These are phyloP conservation scores for Pyrgus malvae DNA, from an alignment of 2,888 invertebrate species.

Conservation along the genomic window DNA sequence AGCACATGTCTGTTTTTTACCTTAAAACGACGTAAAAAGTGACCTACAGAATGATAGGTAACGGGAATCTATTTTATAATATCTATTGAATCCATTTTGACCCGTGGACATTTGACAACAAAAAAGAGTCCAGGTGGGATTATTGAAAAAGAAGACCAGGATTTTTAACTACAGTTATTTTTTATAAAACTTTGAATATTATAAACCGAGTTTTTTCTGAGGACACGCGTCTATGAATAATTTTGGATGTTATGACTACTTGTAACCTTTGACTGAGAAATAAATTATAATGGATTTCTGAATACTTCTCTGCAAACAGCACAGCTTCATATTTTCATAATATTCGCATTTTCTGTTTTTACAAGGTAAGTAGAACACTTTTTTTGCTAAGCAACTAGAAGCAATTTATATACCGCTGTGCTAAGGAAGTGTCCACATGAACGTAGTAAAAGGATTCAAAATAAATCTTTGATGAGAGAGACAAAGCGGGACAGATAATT, in stretches of 20 bases:
- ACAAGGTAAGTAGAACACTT: slow-evolving; percentile 8
- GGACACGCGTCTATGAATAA: slow-evolving; percentile 3
- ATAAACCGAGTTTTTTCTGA: slow-evolving; percentile 3
- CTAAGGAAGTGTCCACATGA: slow-evolving; percentile 47
- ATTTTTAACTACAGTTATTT: slow-evolving; percentile 21
- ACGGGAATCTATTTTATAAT: slow-evolving; percentile 67
- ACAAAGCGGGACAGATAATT: too few relatives aligned
- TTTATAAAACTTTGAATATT: slow-evolving; percentile 18
- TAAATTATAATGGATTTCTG: too few relatives aligned
- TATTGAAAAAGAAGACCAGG: slow-evolving; percentile 48
- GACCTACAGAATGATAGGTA: slow-evolving; percentile 69
- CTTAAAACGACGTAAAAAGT: slow-evolving; percentile 61
- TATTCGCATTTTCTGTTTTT: slow-evolving; percentile 15
- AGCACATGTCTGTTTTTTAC: slow-evolving; percentile 75
- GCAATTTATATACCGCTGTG: slow-evolving; percentile 70
- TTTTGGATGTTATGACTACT: background rate
- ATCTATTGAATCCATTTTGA: slow-evolving; percentile 72
- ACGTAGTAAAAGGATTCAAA: background rate
- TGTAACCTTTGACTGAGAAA: too few relatives aligned
- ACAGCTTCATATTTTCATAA: background rate
- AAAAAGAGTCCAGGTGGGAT: slow-evolving; percentile 72
- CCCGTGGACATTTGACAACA: slow-evolving; percentile 68
- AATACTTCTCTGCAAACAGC: too few relatives aligned
- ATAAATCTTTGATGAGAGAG: too few relatives aligned
- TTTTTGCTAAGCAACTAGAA: slow-evolving; percentile 37